phyloP scores from a whole-genome alignment of 1,140 invertebrate genomes.

The Drosophila sulfurigaster region DNA sequence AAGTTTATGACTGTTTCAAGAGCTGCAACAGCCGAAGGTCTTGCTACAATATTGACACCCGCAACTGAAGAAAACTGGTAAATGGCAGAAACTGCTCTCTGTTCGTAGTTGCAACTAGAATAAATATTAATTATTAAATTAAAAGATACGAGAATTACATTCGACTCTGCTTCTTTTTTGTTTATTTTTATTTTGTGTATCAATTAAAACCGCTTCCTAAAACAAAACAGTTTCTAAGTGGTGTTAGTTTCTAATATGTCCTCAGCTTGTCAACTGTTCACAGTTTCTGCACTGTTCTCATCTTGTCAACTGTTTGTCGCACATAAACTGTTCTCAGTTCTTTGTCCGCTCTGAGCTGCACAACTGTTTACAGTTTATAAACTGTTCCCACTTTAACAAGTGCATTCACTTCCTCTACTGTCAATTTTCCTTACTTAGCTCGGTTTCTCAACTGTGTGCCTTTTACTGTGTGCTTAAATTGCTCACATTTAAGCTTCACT shows the following conservation, averaged over 20 bases:
- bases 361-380: not conserved
- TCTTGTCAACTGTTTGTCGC: not conserved
- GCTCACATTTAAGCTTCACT: not conserved
- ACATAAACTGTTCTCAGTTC: not conserved
- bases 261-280: not conserved
- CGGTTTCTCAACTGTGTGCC: too few species aligned
- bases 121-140: not conserved
- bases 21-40: not conserved
- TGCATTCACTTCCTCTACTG: too few species aligned
- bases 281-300: not conserved
- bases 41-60: not conserved
- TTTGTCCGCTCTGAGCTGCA: not conserved
- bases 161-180: too few species aligned
- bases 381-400: not conserved
- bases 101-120: not conserved
- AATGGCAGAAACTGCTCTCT: not conserved
- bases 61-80: not conserved
- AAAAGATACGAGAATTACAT: not conserved
- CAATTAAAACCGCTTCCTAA: not conserved
- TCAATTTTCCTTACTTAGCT: too few species aligned
- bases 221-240: not conserved
- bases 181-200: not conserved
- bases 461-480: not conserved
- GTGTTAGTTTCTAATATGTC: not conserved
- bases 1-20: slow-evolving; percentile 16